Conservation (phyloP, 2,113 vertebrate genomes). For the Oryzias woworae region DNA sequence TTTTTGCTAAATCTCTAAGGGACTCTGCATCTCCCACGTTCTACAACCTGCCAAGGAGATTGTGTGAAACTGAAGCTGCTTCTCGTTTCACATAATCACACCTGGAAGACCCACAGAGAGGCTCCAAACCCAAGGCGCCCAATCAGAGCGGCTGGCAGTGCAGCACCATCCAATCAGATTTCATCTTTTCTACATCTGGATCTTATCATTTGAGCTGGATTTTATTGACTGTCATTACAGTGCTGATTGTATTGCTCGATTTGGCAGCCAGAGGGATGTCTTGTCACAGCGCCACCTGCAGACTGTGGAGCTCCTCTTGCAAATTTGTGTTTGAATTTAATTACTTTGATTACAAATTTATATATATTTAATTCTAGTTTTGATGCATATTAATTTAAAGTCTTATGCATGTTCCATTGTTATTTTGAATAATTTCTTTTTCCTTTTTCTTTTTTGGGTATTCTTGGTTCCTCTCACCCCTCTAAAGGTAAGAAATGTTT, state of each 20-base stretch:
- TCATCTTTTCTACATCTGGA: slow-evolving; percentile 30
- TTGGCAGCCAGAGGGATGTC: background rate
- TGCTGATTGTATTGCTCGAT: slow-evolving; percentile 5
- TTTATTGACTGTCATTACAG: background rate
- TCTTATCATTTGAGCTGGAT: slow-evolving; percentile 6
- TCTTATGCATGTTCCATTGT: too few species aligned
- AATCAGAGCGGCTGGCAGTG: background rate
- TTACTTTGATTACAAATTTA: too few species aligned
- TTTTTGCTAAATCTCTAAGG: too few species aligned
- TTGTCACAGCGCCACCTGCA: slow-evolving; percentile 1
- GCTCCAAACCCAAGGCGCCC: background rate
- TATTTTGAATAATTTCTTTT: slow-evolving; percentile 1
- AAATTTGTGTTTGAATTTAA: background rate
- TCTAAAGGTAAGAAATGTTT: slow-evolving; percentile 14
- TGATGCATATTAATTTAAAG: too few species aligned
- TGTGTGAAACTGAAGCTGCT: background rate
- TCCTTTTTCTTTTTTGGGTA: slow-evolving; percentile 15
- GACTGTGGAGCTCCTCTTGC: background rate
- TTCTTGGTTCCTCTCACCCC: background rate
- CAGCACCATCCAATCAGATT: background rate
- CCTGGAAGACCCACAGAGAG: background rate
- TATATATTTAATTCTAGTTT: too few species aligned
- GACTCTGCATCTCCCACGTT: too few species aligned
- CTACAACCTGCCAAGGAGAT: too few species aligned
- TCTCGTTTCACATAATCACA: background rate